phyloP scores from a whole-genome alignment of 2,113 vertebrate genomes.

The Microtus richardsoni region DNA sequence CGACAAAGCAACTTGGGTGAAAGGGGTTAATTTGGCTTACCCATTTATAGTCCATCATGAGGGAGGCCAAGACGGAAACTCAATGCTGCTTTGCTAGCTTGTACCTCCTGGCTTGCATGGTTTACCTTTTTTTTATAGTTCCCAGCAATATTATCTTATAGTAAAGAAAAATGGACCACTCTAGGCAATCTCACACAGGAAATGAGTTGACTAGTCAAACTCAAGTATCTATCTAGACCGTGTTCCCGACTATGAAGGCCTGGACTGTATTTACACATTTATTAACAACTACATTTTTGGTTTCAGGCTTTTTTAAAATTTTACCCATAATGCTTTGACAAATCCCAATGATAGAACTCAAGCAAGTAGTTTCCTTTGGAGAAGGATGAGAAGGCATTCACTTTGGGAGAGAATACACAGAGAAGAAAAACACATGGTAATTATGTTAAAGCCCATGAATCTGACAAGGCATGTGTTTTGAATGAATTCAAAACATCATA shows the following conservation, averaged over 20 bases:
- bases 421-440: background rate
- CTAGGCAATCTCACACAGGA: background rate
- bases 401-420: constrained; percentile 19
- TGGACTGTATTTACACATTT: background rate
- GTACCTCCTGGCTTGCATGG: no score
- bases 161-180: background rate
- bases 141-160: background rate
- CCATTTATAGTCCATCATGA: background rate
- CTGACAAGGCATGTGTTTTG: constrained; percentile 10
- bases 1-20: background rate
- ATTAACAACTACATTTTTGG: background rate
- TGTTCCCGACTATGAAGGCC: background rate
- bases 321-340: background rate
- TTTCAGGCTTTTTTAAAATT: background rate
- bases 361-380: constrained; percentile 28
- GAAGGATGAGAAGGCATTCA: background rate
- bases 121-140: background rate
- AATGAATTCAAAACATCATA: constrained; percentile 11
- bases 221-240: background rate
- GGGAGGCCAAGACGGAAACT: background rate
- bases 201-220: background rate
- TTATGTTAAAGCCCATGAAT: constrained; percentile 16
- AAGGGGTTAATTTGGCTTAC: background rate
- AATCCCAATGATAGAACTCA: background rate
- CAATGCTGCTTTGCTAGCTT: background rate